These are phyloP conservation scores for Dendrophyllia cribrosa DNA, from an alignment of 64 coral and sea anemone genomes.

Conservation along the genomic window DNA sequence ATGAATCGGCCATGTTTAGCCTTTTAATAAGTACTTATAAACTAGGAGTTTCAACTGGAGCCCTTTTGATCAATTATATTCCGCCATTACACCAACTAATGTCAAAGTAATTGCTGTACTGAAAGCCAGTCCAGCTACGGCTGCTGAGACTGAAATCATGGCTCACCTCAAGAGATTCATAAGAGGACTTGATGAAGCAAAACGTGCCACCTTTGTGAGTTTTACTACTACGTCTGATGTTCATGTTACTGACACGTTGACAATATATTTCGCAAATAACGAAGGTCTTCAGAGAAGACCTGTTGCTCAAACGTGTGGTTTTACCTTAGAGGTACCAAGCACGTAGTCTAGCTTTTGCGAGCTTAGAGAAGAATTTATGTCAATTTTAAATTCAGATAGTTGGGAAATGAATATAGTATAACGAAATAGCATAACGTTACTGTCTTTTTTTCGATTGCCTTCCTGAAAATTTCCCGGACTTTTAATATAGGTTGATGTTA, in stretches of 20 bases:
- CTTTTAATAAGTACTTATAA: too few relatives aligned
- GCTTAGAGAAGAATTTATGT: constrained; percentile 59
- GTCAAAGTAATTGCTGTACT: constrained; percentile 15
- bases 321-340: constrained; percentile 37
- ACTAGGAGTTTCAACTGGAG: too few relatives aligned
- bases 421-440: background rate
- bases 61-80: too few relatives aligned
- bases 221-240: constrained; percentile 65
- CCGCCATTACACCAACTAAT: too few relatives aligned
- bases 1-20: too few relatives aligned
- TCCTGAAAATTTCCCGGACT: too few relatives aligned
- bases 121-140: background rate
- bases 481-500: too few relatives aligned
- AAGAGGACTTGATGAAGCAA: constrained; percentile 46
- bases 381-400: constrained; percentile 28
- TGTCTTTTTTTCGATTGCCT: too few relatives aligned
- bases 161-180: constrained; percentile 60
- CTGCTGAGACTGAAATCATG: constrained; percentile 20
- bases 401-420: constrained; percentile 49
- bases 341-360: constrained; percentile 61
- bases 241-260: constrained; percentile 47
- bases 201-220: constrained; percentile 49
- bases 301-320: constrained; percentile 49
- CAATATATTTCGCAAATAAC: constrained; percentile 51
- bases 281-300: constrained; percentile 51